phyloP scores from a whole-genome alignment of 2,797 vertebrate genomes.

The Gymnothorax javanicus region DNA sequence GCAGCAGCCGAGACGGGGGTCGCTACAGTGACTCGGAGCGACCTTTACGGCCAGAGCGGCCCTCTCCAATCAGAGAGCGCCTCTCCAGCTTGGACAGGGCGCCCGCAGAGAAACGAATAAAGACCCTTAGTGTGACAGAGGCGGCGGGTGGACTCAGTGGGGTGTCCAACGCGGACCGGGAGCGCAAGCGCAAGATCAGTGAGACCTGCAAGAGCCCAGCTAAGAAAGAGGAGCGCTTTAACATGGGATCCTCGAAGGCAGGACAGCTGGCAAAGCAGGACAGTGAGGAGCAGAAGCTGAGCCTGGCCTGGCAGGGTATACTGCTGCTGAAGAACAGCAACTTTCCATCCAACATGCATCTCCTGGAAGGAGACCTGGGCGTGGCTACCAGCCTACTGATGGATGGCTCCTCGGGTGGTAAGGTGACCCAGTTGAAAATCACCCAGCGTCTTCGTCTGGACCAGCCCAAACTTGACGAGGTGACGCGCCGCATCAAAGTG shows the following conservation, averaged over 20 bases:
- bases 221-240: constrained; percentile 77
- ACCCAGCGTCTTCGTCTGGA: constrained; percentile 96
- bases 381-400: constrained; percentile 90
- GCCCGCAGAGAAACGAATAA: constrained; percentile 76
- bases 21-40: constrained; percentile 90
- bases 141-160: constrained; percentile 18
- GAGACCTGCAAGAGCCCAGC: constrained; percentile 79
- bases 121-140: constrained; percentile 61
- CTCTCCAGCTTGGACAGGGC: constrained; percentile 82
- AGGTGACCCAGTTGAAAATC: constrained; percentile 95
- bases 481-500: constrained; percentile 96
- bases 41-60: constrained; percentile 78
- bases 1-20: constrained; percentile 84
- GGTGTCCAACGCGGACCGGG: constrained; percentile 32
- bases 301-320: constrained; percentile 96
- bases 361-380: constrained; percentile 89
- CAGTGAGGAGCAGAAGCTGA: constrained; percentile 75
- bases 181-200: constrained; percentile 77
- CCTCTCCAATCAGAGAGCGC: constrained; percentile 81
- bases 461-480: constrained; percentile 98
- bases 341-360: constrained; percentile 98
- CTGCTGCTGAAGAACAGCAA: constrained; percentile 97
- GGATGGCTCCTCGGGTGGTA: constrained; percentile 85
- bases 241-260: constrained; percentile 64
- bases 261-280: constrained; percentile 68